Evolutionary conservation across 1,140 invertebrate genomes (phyloP), one percentile per base, ranked within the genome.

Genomic region (Apis cerana): DNA sequence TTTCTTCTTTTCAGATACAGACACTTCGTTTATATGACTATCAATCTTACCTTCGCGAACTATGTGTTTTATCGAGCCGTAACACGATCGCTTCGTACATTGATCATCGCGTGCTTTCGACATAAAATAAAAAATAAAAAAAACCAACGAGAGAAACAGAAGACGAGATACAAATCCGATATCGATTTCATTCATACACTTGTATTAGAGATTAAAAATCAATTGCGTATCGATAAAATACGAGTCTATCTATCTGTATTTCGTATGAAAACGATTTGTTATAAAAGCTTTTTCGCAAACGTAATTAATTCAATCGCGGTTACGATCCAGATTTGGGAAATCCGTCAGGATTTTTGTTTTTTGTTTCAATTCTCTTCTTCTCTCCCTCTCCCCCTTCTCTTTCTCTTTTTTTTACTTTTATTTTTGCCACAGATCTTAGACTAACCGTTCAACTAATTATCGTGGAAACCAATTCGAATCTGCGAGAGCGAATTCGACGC

Each of bases 231-330:
- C 9, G 11, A 43, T 72, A 17, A 72, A 72, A 58, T 72, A 58
- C 27, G 54, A 3, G 58, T 43, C n/a, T 43, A 19, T 52, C 43
- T 33, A 15, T 17, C 15, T 17, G 19, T 10, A 10, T 68, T 13
- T 17, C 23, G 7, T 72, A 33, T 21, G 11, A n/a, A 43, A 72
- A 58, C 17, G 23, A 21, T 58, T 54, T 56, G 54, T 58, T 58
- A n/a, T 58, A 72, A 23, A 62, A 43, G 23, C 72, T 65, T 67
- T 76, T 82, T 84, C 33, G n/a, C 61, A 15, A 50, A n/a, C 21
- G 43, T n/a, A 17, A 59, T 43, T 48, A 48, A 19, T 48, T n/a
- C 19, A 21, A 17, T 10, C 33, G 12, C 11, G 43, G 10, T 23
- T 27, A 27, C 61, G n/a, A 13, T 62, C 7, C 23, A 23, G 33